Evolutionary conservation across 2,888 invertebrate species (phyloP).

Genomic region (Acrocyrtus sp.): DNA sequence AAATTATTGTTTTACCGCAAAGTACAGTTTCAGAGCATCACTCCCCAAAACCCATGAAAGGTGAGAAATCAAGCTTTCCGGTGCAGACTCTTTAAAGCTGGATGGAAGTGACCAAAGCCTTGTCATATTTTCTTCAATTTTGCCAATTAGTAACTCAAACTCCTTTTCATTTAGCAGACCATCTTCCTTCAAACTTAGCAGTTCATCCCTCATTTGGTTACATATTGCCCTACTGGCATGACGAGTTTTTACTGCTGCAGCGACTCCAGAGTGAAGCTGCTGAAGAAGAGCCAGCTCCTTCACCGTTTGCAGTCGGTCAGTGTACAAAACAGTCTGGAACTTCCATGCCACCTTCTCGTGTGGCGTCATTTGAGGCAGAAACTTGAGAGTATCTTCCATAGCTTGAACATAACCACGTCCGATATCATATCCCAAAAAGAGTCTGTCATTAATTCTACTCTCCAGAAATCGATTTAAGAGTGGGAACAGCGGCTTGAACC

Average conservation of each 20-base stretch:
- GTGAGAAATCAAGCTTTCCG: constrained; percentile 65
- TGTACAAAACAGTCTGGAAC: constrained; percentile 62
- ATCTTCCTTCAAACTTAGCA: constrained; percentile 71
- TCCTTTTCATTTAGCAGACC: constrained; percentile 73
- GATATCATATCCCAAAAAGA: constrained; percentile 73
- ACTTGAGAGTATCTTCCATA: constrained; percentile 72
- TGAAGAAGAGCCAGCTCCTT: constrained; percentile 71
- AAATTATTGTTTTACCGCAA: constrained; percentile 54
- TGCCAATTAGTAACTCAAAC: constrained; percentile 69
- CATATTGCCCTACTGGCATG: constrained; percentile 74
- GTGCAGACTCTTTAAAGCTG: constrained; percentile 51
- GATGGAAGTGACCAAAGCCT: constrained; percentile 63
- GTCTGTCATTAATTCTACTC: constrained; percentile 69
- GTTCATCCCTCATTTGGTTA: constrained; percentile 71
- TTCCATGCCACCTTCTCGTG: constrained; percentile 65
- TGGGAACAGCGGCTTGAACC: constrained; percentile 68
- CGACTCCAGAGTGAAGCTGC: constrained; percentile 72
- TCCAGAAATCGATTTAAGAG: constrained; percentile 70
- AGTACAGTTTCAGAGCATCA: constrained; percentile 46
- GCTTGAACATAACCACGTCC: constrained; percentile 74
- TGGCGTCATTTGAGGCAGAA: constrained; percentile 70
- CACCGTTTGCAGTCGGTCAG: constrained; percentile 68
- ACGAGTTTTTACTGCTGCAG: constrained; percentile 74
- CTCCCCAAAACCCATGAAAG: constrained; percentile 59
- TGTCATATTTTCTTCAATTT: constrained; percentile 72